phyloP scores from a whole-genome alignment of 2,113 vertebrate species.

The Hippocampus barbouri region DNA sequence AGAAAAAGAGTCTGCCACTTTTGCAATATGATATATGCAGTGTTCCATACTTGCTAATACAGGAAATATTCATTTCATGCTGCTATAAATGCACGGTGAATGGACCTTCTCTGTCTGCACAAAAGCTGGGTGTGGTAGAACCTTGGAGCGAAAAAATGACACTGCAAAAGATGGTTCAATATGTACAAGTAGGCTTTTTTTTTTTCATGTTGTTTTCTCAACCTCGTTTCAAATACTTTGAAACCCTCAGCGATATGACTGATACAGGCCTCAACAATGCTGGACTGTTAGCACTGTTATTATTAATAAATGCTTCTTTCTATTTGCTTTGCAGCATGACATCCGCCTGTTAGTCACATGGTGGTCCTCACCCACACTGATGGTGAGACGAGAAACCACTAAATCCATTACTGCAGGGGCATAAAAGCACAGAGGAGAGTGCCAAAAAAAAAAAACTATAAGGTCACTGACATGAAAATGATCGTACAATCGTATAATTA shows the following conservation, averaged over 20 bases:
- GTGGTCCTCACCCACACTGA: slow-evolving; percentile 37
- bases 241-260: slow-evolving; percentile 19
- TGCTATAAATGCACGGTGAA: slow-evolving; percentile 10
- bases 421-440: slow-evolving; percentile 24
- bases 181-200: slow-evolving; percentile 10
- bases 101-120: slow-evolving; percentile 8
- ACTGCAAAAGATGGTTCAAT: slow-evolving; percentile 18
- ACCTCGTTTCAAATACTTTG: slow-evolving; percentile 9
- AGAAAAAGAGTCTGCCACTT: slow-evolving; percentile 12
- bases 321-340: slow-evolving; percentile 37
- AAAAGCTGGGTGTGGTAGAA: slow-evolving; percentile 22
- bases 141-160: slow-evolving; percentile 8
- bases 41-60: slow-evolving; percentile 17
- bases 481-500: not conserved
- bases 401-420: slow-evolving; percentile 36
- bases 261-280: slow-evolving; percentile 37
- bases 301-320: slow-evolving; percentile 58
- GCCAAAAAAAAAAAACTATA: slow-evolving; percentile 3
- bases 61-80: slow-evolving; percentile 36
- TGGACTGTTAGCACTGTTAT: slow-evolving; percentile 36
- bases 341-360: slow-evolving; percentile 59
- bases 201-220: slow-evolving; percentile 6
- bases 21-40: slow-evolving; percentile 1
- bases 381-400: slow-evolving; percentile 35
- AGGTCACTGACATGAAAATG: slow-evolving; percentile 23